Evolutionary conservation across 2,888 invertebrate species (phyloP).

Genomic region (Phortica magna): DNA sequence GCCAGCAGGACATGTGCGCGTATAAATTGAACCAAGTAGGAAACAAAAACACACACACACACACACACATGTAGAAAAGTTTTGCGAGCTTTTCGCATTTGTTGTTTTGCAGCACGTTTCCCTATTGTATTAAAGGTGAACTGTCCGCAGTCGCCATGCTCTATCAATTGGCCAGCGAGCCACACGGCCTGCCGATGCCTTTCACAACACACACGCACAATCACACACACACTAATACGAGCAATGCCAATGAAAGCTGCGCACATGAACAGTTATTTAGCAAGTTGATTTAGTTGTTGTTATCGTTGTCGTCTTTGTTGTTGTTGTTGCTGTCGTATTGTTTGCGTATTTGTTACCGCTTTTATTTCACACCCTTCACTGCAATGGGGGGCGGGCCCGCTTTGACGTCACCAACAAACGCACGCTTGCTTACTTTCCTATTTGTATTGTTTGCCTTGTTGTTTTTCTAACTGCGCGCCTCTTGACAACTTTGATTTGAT

Average conservation of each 20-base stretch:
- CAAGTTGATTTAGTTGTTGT: slow-evolving; percentile 57
- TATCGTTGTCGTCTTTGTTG: background rate
- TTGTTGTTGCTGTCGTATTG: background rate
- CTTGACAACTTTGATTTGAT: slow-evolving; percentile 64
- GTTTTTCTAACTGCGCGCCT: slow-evolving; percentile 57
- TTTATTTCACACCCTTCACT: slow-evolving; percentile 59
- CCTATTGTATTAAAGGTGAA: background rate
- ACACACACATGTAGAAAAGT: background rate
- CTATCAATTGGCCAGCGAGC: no score
- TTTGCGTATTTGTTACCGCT: slow-evolving; percentile 11
- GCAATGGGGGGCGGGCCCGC: slow-evolving; percentile 44
- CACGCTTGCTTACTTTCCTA: background rate
- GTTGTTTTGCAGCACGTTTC: slow-evolving; percentile 48
- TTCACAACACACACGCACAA: no score
- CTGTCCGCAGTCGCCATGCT: background rate
- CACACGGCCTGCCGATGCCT: no score
- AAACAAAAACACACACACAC: slow-evolving; percentile 58
- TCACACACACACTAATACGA: no score
- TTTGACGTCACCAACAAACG: background rate
- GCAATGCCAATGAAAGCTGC: background rate
- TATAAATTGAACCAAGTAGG: slow-evolving; percentile 49
- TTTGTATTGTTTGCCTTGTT: slow-evolving; percentile 41
- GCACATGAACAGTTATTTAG: slow-evolving; percentile 55
- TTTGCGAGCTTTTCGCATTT: slow-evolving; percentile 48
- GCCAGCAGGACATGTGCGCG: background rate